Evolutionary conservation across 2,888 invertebrate species (phyloP).

Genomic region (Hirtodrosophila histrioides): DNA sequence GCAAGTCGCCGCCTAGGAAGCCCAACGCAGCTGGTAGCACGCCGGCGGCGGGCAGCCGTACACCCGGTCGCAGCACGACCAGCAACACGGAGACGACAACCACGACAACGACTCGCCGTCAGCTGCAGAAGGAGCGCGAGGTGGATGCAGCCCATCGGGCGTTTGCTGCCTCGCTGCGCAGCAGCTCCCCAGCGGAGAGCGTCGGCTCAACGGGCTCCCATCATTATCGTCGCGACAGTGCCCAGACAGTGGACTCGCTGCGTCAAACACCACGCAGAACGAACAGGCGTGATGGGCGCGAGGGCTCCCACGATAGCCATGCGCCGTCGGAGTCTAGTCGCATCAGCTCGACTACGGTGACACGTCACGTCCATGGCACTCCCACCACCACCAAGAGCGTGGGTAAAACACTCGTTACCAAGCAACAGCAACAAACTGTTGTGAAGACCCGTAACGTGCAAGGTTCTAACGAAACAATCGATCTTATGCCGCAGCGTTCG

Average conservation of each 20-base stretch:
- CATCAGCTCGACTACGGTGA: slow-evolving; percentile 82
- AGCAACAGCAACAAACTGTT: slow-evolving; percentile 58
- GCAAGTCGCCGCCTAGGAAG: slow-evolving; percentile 52
- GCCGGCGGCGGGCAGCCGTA: slow-evolving; percentile 13
- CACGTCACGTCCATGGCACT: slow-evolving; percentile 62
- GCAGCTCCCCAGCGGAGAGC: slow-evolving; percentile 87
- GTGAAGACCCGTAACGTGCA: slow-evolving; percentile 68
- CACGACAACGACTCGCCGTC: slow-evolving; percentile 60
- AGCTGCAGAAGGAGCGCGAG: slow-evolving; percentile 80
- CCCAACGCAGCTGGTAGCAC: slow-evolving; percentile 9
- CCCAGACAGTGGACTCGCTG: slow-evolving; percentile 59
- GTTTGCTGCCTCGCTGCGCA: slow-evolving; percentile 90
- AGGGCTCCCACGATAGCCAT: slow-evolving; percentile 83
- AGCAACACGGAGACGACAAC: slow-evolving; percentile 53
- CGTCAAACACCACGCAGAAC: slow-evolving; percentile 79
- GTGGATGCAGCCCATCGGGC: slow-evolving; percentile 90
- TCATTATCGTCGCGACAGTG: slow-evolving; percentile 85
- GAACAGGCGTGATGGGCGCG: slow-evolving; percentile 77
- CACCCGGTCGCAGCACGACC: slow-evolving; percentile 35
- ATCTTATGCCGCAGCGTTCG: slow-evolving; percentile 68
- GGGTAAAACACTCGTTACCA: slow-evolving; percentile 65
- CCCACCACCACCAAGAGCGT: slow-evolving; percentile 69
- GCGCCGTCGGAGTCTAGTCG: slow-evolving; percentile 83
- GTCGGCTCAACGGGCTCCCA: slow-evolving; percentile 57
- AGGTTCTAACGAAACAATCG: slow-evolving; percentile 74